phyloP scores from a whole-genome alignment of 2,797 vertebrate species.

The Sebastes steindachneri region DNA sequence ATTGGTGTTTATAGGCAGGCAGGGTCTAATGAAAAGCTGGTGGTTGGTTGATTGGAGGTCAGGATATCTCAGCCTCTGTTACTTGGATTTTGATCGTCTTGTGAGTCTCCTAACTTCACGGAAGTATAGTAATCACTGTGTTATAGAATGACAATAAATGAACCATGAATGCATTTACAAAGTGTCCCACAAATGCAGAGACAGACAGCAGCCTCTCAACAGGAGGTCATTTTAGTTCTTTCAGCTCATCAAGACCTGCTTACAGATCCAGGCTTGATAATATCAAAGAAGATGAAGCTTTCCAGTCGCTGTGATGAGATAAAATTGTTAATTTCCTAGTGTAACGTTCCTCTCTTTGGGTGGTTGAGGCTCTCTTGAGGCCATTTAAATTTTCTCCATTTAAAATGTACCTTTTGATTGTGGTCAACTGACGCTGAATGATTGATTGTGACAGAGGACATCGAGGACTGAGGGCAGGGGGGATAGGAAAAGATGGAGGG shows the following conservation, averaged over 20 bases:
- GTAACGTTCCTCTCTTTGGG: neutral
- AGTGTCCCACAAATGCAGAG: neutral
- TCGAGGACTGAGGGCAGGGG: accelerated
- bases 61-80: neutral
- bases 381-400: neutral
- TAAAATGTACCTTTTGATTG: neutral
- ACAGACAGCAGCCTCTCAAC: neutral
- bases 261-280: neutral
- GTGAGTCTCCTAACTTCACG: too few relatives aligned
- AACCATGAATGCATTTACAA: neutral
- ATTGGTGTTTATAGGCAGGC: too few relatives aligned
- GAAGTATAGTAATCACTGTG: neutral
- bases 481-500: neutral
- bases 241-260: neutral
- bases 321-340: neutral
- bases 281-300: neutral
- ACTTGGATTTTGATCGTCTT: neutral
- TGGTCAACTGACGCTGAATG: neutral
- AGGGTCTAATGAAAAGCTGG: accelerated
- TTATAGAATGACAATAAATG: neutral
- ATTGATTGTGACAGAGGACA: neutral
- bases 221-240: neutral
- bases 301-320: neutral
- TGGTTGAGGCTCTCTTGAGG: neutral
- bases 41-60: too few relatives aligned